A percentile compares a stretch with the other conserved stretches of the same genome.
Conservation (phyloP, 2,888 invertebrate genomes). For the Phaedon cochleariae region DNA sequence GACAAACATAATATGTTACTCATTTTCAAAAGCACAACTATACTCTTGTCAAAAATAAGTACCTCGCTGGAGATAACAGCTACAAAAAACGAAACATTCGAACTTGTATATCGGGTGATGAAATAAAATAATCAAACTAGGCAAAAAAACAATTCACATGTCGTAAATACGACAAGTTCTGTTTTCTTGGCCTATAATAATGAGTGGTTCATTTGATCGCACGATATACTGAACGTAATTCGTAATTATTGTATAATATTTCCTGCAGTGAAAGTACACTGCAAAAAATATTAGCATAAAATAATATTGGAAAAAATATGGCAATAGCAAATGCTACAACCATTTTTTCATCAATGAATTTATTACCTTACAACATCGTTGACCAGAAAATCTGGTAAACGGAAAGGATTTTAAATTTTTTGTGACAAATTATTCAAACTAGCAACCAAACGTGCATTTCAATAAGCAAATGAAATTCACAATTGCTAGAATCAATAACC, state of each 20-base stretch:
- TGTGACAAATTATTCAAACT: not conserved
- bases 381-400: conserved; percentile 14
- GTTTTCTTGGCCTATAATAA: not conserved
- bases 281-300: not conserved
- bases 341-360: not conserved
- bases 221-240: not conserved
- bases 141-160: not conserved
- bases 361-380: conserved; percentile 3
- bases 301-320: not conserved
- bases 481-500: not conserved
- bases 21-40: not conserved
- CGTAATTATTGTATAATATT: not conserved
- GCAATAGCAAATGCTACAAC: not conserved
- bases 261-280: conserved; percentile 13
- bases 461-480: conserved; percentile 11
- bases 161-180: not conserved
- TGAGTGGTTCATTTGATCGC: not conserved
- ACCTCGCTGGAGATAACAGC: conserved; percentile 5
- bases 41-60: not conserved
- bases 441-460: not conserved
- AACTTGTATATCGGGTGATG: not conserved
- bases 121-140: not conserved
- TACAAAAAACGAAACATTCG: not conserved
- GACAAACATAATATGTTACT: not conserved
- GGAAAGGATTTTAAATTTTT: not conserved